Evolutionary conservation across 92 coral and sea anemone genomes (phyloP).

Genomic region (Porites divaricata): DNA sequence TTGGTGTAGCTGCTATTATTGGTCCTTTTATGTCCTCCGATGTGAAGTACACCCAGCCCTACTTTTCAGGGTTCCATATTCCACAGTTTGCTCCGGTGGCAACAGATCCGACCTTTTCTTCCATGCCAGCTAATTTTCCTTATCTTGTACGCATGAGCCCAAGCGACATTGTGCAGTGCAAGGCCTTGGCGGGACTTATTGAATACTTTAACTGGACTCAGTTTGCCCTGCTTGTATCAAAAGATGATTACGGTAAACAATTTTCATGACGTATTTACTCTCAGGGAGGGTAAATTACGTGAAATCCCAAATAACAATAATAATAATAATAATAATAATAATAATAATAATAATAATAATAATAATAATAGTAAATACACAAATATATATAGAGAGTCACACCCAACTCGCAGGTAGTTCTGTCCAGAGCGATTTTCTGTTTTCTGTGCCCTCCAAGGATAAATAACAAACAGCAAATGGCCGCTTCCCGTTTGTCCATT

Average conservation of each 20-base stretch:
- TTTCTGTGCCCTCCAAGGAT: no score
- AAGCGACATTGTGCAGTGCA: conserved; percentile 53
- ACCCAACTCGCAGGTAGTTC: no score
- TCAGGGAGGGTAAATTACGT: no score
- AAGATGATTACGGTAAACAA: conserved; percentile 77
- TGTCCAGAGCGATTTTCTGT: no score
- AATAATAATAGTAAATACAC: no score
- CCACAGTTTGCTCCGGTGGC: conserved; percentile 81
- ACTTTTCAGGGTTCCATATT: conserved; percentile 69
- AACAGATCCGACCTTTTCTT: conserved; percentile 70
- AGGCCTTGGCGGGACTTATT: conserved; percentile 56
- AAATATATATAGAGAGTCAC: no score
- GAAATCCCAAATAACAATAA: no score
- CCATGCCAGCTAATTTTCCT: conserved; percentile 56
- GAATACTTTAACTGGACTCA: conserved; percentile 71
- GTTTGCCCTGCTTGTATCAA: conserved; percentile 78
- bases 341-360: no score
- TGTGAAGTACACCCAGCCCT: conserved; percentile 66
- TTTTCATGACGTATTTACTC: no score
- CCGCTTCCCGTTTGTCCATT: no score
- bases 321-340: no score
- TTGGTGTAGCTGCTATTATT: conserved; percentile 76
- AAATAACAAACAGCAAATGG: no score
- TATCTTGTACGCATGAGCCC: conserved; percentile 74
- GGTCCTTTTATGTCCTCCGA: conserved; percentile 77